phyloP scores from a whole-genome alignment of 1,140 invertebrate genomes.

The Xylocopa sonorina region DNA sequence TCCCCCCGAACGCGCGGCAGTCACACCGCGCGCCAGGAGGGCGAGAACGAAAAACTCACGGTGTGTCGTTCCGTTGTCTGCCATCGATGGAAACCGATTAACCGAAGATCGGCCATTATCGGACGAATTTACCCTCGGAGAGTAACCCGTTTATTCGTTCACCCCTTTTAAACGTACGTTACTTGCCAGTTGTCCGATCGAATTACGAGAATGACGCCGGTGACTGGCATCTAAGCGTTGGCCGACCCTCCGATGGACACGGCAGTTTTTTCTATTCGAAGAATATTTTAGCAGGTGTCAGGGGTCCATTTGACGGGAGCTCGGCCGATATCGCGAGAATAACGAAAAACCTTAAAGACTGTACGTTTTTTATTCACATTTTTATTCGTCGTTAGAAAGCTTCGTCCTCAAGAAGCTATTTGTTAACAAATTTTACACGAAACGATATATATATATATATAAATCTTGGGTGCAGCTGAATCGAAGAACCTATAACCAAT shows the following conservation, averaged over 20 bases:
- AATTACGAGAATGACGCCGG: background rate
- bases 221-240: background rate
- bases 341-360: background rate
- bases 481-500: too few species aligned
- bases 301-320: too few species aligned
- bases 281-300: background rate
- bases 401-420: too few species aligned
- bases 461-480: background rate
- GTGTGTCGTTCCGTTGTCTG: slow-evolving; percentile 16
- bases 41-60: background rate
- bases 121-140: slow-evolving; percentile 31
- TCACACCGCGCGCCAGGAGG: background rate
- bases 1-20: slow-evolving; percentile 1
- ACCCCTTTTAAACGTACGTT: slow-evolving; percentile 11
- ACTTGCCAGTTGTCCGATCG: background rate
- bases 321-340: too few species aligned
- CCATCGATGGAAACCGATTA: slow-evolving; percentile 14
- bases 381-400: too few species aligned
- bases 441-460: too few species aligned
- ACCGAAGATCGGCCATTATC: slow-evolving; percentile 41
- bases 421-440: too few species aligned
- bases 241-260: background rate
- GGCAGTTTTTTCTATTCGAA: background rate
- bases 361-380: too few species aligned
- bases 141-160: slow-evolving; percentile 17